Evolutionary conservation across 2,113 vertebrate genomes (phyloP).

Genomic region (Anser cygnoides): DNA sequence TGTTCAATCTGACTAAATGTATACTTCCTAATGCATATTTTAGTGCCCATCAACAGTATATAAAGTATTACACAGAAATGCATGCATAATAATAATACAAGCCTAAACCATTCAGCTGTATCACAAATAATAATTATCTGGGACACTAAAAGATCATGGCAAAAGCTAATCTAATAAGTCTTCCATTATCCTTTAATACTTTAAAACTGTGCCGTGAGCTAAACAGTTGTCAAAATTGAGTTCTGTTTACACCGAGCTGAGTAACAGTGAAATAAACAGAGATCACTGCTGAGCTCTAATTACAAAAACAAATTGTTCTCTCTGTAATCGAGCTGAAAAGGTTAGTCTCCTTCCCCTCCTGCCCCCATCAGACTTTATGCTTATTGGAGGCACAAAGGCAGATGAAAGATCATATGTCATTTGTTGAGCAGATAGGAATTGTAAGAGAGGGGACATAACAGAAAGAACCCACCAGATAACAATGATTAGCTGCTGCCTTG

Average conservation of each 20-base stretch:
- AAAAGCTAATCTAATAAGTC: slow-evolving; percentile 82
- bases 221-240: slow-evolving; percentile 76
- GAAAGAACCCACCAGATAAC: slow-evolving; percentile 5
- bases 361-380: background rate
- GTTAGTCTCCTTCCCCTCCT: slow-evolving; percentile 21
- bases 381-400: background rate
- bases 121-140: slow-evolving; percentile 75
- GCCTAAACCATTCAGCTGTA: slow-evolving; percentile 63
- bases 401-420: slow-evolving; percentile 8
- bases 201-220: slow-evolving; percentile 76
- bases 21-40: slow-evolving; percentile 45
- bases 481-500: slow-evolving; percentile 30
- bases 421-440: slow-evolving; percentile 1
- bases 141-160: slow-evolving; percentile 76
- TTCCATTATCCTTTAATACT: slow-evolving; percentile 78
- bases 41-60: slow-evolving; percentile 46
- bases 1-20: slow-evolving; percentile 37
- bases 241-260: slow-evolving; percentile 69
- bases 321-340: slow-evolving; percentile 56
- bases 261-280: slow-evolving; percentile 57
- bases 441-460: background rate
- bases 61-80: slow-evolving; percentile 46
- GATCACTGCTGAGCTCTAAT: slow-evolving; percentile 67
- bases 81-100: slow-evolving; percentile 48
- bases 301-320: slow-evolving; percentile 64